These are phyloP conservation scores for Xyrauchen texanus DNA, from an alignment of 2,113 vertebrate species.

Conservation along the genomic window DNA sequence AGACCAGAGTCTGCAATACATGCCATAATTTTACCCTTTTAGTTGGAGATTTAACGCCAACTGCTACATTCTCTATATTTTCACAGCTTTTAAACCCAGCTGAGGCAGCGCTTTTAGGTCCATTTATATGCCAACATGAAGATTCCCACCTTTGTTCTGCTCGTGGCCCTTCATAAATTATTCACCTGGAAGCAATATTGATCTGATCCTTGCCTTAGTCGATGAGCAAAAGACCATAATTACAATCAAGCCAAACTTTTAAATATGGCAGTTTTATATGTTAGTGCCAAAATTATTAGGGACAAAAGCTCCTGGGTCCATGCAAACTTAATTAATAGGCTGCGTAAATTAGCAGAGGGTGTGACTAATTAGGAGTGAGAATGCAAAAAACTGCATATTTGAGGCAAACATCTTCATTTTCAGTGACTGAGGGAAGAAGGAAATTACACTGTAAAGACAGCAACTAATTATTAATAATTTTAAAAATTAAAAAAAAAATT, in stretches of 20 bases:
- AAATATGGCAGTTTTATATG: conserved; percentile 45
- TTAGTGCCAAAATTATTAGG: conserved; percentile 25
- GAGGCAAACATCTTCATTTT: conserved; percentile 34
- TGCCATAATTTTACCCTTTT: conserved; percentile 46
- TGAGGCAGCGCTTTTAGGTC: conserved; percentile 54
- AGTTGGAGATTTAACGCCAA: conserved; percentile 52
- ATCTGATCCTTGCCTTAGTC: conserved; percentile 58
- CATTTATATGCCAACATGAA: conserved; percentile 54
- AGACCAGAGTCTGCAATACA: conserved; percentile 14
- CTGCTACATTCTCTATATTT: conserved; percentile 39
- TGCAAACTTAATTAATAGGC: conserved; percentile 57
- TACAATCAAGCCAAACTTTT: conserved; percentile 58
- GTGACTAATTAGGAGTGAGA: conserved; percentile 41
- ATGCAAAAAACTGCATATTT: conserved; percentile 24
- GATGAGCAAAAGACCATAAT: conserved; percentile 60
- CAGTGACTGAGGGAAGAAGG: conserved; percentile 3
- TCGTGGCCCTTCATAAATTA: conserved; percentile 66
- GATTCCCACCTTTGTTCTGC: conserved; percentile 57
- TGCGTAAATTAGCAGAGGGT: conserved; percentile 53
- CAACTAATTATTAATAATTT: too few relatives aligned
- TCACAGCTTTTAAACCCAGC: conserved; percentile 51
- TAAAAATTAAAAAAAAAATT: too few relatives aligned
- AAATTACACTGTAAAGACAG: neutral
- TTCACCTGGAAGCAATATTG: conserved; percentile 61
- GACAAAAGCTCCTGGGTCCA: conserved; percentile 49